Conservation (phyloP, 35 echinoderm and acorn worm genomes). For the Apostichopus japonicus region DNA sequence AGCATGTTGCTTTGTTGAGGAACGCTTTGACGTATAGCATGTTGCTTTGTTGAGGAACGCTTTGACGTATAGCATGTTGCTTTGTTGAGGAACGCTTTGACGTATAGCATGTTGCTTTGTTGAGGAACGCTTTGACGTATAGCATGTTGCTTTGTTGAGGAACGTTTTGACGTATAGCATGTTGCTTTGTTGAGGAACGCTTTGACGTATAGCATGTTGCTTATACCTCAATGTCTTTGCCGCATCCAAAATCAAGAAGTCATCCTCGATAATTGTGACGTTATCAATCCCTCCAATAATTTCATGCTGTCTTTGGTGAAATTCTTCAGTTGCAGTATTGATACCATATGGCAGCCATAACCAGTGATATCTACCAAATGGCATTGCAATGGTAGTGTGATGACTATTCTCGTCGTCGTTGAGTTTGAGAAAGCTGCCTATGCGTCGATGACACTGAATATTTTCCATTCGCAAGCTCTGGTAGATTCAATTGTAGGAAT, state of each 20-base stretch:
- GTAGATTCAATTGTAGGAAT: conserved; percentile 7
- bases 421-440: conserved; percentile 16
- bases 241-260: conserved; percentile 21
- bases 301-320: conserved; percentile 17
- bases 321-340: conserved; percentile 30
- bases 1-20: too few relatives aligned
- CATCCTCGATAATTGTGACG: conserved; percentile 11
- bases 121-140: conserved; percentile 12
- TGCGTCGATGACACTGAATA: conserved; percentile 31
- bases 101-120: too few relatives aligned
- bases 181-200: too few relatives aligned
- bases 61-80: too few relatives aligned
- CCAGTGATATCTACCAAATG: conserved; percentile 62
- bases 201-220: background rate
- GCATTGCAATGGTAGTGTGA: conserved; percentile 41
- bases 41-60: too few relatives aligned
- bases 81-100: too few relatives aligned
- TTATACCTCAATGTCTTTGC: background rate
- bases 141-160: background rate
- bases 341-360: conserved; percentile 45
- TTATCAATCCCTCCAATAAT: conserved; percentile 8
- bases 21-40: too few relatives aligned
- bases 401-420: conserved; percentile 3
- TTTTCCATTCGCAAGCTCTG: conserved; percentile 4
- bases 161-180: too few relatives aligned